These are phyloP conservation scores for Acipenser transmontanus DNA, from an alignment of 2,797 vertebrate genomes.

Conservation along the genomic window DNA sequence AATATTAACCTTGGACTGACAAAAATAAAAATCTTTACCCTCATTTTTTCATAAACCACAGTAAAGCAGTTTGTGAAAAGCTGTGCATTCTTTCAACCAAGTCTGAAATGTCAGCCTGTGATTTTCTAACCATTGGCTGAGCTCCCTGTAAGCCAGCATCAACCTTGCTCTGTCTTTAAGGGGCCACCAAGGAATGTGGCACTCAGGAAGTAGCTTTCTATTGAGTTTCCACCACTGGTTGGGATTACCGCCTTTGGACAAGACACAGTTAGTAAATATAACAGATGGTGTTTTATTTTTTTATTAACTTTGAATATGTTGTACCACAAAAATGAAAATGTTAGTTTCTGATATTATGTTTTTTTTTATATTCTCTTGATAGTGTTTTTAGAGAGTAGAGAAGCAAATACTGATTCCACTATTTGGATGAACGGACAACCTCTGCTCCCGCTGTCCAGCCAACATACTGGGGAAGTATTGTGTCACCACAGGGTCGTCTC, in stretches of 20 bases:
- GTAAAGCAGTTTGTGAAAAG: constrained; percentile 51
- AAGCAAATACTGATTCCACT: no score
- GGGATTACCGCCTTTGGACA: constrained; percentile 43
- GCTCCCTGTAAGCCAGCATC: constrained; percentile 28
- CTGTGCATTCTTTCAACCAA: constrained; percentile 24
- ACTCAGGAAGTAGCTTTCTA: constrained; percentile 23
- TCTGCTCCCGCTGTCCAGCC: no score
- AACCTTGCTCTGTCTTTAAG: constrained; percentile 42
- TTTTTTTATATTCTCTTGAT: no score
- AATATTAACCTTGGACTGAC: constrained; percentile 27
- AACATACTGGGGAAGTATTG: no score
- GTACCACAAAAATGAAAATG: no score
- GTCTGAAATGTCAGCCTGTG: constrained; percentile 57
- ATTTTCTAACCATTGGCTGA: constrained; percentile 35
- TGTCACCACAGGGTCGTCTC: no score
- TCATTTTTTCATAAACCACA: constrained; percentile 47
- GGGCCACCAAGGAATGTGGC: constrained; percentile 44
- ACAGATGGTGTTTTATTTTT: no score
- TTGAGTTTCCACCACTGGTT: constrained; percentile 19
- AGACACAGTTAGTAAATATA: constrained; percentile 22
- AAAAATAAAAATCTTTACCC: constrained; percentile 58
- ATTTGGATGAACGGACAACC: no score
- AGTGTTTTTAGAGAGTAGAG: no score
- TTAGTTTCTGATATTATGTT: no score
- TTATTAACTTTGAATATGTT: no score